Percentiles rank a stretch among this genome's conserved stretches.
Conservation (phyloP, 2,797 vertebrate species). For the Rhinella marina region DNA sequence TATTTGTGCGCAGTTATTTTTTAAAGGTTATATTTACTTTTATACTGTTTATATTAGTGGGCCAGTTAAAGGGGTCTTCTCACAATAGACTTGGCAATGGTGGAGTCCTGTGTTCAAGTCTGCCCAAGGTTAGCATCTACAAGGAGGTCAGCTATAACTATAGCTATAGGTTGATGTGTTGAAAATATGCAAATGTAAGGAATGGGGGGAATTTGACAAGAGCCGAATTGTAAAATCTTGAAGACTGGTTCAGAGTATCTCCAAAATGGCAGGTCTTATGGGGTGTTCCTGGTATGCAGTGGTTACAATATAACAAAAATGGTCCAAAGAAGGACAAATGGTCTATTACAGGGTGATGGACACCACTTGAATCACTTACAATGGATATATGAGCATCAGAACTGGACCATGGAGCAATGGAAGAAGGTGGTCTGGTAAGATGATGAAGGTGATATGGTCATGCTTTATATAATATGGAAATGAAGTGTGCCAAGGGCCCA, state of each 20-base stretch:
- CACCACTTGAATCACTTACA: too few relatives aligned
- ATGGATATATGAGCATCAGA: too few relatives aligned
- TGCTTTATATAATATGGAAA: too few relatives aligned
- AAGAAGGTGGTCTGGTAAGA: too few relatives aligned
- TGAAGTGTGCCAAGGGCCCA: too few relatives aligned
- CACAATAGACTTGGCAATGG: not conserved
- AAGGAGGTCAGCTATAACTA: not conserved
- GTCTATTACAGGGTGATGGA: too few relatives aligned
- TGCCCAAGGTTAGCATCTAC: not conserved
- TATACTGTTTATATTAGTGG: not conserved
- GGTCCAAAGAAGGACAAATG: not conserved
- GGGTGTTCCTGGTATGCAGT: not conserved
- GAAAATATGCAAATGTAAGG: not conserved
- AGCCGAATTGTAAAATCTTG: too few relatives aligned
- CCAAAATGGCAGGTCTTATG: not conserved
- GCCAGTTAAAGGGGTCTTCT: not conserved
- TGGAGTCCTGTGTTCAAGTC: not conserved
- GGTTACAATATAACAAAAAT: not conserved
- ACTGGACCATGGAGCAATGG: too few relatives aligned
- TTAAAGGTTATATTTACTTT: not conserved
- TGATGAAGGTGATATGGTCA: too few relatives aligned
- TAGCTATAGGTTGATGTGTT: too few relatives aligned
- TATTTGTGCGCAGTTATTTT: not conserved
- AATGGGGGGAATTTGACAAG: not conserved
- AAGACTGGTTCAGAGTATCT: too few relatives aligned